Evolutionary conservation across 1,140 invertebrate genomes (phyloP), one percentile per base, ranked within the genome.

Genomic region (Trichonephila clavata): DNA sequence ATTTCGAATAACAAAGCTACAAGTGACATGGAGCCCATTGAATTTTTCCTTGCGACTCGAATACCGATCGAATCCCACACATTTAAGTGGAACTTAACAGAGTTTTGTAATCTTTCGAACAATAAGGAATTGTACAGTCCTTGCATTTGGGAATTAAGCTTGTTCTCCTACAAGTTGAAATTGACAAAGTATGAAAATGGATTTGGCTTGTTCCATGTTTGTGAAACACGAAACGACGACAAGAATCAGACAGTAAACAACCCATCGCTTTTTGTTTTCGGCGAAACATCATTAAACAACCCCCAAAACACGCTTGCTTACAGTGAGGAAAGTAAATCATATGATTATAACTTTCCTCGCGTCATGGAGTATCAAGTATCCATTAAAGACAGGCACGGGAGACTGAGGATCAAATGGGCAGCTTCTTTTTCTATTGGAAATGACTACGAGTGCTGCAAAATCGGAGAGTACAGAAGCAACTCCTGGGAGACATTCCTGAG

Each of bases 201-300:
- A 39, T 39, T 39, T 39, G 32, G 32, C 32, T 4, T 39, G 8
- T 71, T 71, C 24, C 65, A 71, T 71, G 65, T 71, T 10, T 24
- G 7, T 71, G 13, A 71, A 24, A n/a, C 10, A 13, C 21, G n/a
- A 24, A 3, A 71, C 13, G 21, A 21, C n/a, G 7, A n/a, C 18
- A n/a, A 10, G 7, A 24, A 10, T 24, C n/a, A 3, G 4, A 24
- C 10, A 0, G 3, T 13, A 21, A 68, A 0, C 7, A 68, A 5
- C 0, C 6, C 21, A 7, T 8, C 0, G 0, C 6, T 21, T 24
- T 21, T n/a, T 0, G 6, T 3, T 39, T 68, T 3, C 13, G 65
- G 4, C n/a, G 3, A 1, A n/a, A 3, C n/a, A 24, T 10, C 21
- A 1, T n/a, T 68, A 21, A 7, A 5, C 8, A n/a, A 68, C 20